Base-by-base conservation (phyloP, 2,888 invertebrate genomes). In the Eupithecia abbreviata region DNA sequence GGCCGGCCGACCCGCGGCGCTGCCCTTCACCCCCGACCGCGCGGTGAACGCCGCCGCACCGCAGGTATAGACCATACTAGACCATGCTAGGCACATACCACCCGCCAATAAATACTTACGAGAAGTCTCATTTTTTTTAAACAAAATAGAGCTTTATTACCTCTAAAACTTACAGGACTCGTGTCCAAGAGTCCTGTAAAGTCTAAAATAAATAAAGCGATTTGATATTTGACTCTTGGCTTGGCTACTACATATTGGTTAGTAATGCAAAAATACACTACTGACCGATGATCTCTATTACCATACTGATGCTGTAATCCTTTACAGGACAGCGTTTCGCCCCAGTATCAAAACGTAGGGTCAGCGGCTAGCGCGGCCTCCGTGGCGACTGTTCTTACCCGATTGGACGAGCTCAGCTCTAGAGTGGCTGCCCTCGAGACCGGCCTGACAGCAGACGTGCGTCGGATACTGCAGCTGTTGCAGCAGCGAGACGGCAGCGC, bases 391-490 rank as follows among this genome's bases (percentile, higher is more conserved):
- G 96, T 97, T 83, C 95, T 96, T 85, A 93, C 95, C 78, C 95
- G 97, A 85, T 95, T 97, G 87, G 97, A 97, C 84, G 96, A 96
- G 85, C 92, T 97, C 79, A 96, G 96, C 85, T 95, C 96, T 86
- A 96, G 96, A 82, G 96, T 98, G 82, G 96, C 96, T 70, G 95
- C 96, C 72, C 92, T 98, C 85, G 98, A 98, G 89, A 96, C 96
- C 79, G 96, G 97, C 55, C 96, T 98, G 85, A 96, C 97, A 42
- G 93, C 96, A 10, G 98, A 98, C 88, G 96, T 98, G 82, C 96
- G 97, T 82, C 95, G 96, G 81, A 98, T 98, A 80, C 92, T 98
- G 85, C 95, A 95, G 73, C 90, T 97, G 81, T 91, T 97, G 77
- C 96, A 96, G 85, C 94, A 96, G 18, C 90, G 93, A 18, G 93